Evolutionary conservation across 2,888 invertebrate genomes (phyloP).

Genomic region (Hydropsyche betteni): DNA sequence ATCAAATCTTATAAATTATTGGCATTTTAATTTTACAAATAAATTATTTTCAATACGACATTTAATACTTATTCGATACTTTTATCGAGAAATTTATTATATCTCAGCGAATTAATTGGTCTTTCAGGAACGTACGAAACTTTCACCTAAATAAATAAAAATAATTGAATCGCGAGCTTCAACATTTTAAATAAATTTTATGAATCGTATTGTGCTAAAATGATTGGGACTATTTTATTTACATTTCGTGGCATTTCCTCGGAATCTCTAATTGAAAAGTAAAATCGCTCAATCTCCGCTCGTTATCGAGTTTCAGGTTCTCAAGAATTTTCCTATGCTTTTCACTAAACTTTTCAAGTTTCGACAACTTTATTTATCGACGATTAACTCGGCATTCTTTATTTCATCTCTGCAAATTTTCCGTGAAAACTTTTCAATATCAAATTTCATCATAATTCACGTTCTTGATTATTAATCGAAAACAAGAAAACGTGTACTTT

Average conservation of each 20-base stretch:
- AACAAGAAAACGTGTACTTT: too few relatives aligned
- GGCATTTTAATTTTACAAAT: too few relatives aligned
- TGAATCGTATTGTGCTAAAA: background rate
- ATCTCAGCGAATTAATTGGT: too few relatives aligned
- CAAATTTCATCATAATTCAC: too few relatives aligned
- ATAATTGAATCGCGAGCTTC: too few relatives aligned
- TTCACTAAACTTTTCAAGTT: constrained; percentile 19
- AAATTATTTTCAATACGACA: too few relatives aligned
- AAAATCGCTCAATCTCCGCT: constrained; percentile 10
- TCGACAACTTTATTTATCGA: constrained; percentile 8
- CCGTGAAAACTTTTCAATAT: background rate
- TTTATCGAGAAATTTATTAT: too few relatives aligned
- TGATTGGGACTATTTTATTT: constrained; percentile 19
- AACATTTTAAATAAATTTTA: background rate
- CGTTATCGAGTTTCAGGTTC: constrained; percentile 10
- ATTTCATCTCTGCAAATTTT: constrained; percentile 2
- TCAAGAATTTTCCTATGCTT: constrained; percentile 29
- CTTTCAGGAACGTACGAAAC: too few relatives aligned
- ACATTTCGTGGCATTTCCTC: constrained; percentile 10
- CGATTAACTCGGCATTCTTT: constrained; percentile 10
- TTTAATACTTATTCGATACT: too few relatives aligned
- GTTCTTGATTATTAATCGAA: too few relatives aligned
- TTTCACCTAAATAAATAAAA: too few relatives aligned
- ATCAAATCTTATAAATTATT: too few relatives aligned
- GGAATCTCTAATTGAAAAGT: constrained; percentile 22